phyloP scores from a whole-genome alignment of 2,888 invertebrate genomes.

The Nezara viridula region DNA sequence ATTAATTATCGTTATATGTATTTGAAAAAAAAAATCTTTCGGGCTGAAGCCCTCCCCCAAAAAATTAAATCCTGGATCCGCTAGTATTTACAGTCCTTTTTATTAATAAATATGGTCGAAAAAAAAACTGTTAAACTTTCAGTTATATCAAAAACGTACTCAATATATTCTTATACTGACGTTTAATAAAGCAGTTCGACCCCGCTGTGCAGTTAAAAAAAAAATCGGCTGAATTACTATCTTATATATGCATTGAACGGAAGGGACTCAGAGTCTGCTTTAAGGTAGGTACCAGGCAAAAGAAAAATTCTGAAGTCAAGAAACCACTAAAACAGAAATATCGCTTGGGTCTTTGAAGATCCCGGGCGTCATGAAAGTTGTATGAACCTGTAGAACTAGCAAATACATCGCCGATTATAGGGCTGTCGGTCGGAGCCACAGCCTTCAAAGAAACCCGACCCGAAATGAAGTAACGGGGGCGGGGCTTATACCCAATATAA shows the following conservation, averaged over 20 bases:
- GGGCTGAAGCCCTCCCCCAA: too few relatives aligned
- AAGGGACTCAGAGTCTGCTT: background rate
- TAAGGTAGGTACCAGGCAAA: background rate
- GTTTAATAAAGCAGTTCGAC: background rate
- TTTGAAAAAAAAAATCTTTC: too few relatives aligned
- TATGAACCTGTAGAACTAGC: conserved; percentile 3
- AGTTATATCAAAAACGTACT: too few relatives aligned
- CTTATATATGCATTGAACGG: background rate
- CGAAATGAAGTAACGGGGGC: background rate
- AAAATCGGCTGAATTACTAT: background rate
- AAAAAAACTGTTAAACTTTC: too few relatives aligned
- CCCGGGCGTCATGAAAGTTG: background rate
- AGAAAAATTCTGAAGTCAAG: background rate
- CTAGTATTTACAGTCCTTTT: too few relatives aligned
- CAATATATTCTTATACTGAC: too few relatives aligned
- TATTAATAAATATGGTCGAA: too few relatives aligned
- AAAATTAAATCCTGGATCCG: too few relatives aligned
- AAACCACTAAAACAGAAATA: conserved; percentile 3
- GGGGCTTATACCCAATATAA: conserved; percentile 5
- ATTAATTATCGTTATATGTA: too few relatives aligned
- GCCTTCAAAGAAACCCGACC: background rate
- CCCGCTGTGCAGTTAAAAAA: background rate
- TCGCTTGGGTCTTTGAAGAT: background rate
- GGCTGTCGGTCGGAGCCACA: background rate
- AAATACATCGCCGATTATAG: background rate